Base-by-base conservation (phyloP, 2,888 invertebrate genomes). In the Hydrotaea cyrtoneurina region DNA sequence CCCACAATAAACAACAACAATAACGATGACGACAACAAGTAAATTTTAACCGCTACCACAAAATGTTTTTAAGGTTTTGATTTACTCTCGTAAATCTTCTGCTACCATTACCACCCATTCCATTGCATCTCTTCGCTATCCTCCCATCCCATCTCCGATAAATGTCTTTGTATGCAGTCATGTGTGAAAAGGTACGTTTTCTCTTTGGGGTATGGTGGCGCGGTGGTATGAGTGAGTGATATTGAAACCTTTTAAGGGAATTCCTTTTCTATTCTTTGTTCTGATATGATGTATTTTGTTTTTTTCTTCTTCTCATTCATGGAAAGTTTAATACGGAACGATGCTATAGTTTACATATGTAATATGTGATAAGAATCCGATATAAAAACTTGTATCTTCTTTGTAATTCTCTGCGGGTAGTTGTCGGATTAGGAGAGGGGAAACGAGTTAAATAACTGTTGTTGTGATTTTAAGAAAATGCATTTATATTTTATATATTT, bases 191-290 rank as follows among this genome's bases (percentile, higher is more conserved):
- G 86, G 83, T 85, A 86, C 73, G 81, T 86, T 86, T 86, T 82
- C 55, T 75, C 39, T 43, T 21, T 21, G 53, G 50, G 23, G 36
- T 13, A 69, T 79, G 66, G 77, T 83, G 78, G 81, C 71, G n/a
- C n/a, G n/a, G n/a, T n/a, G n/a, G n/a, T n/a, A n/a, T n/a, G n/a
- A n/a, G 80, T 26, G 23, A 26, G 59, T 82, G 87, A 86, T 87
- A 87, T 87, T 86, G 87, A 87, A 87, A 86, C 87, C 86, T 87
- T 87, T 87, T 86, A 87, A 86, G 83, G 82, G 86, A 87, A 87
- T 87, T 87, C 80, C 74, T 36, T 23, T 43, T 31, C 21, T 80
- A 36, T 55, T 62, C 78, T 64, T 53, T 57, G 17, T 23, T 55
- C 75, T 71, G 53, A 2, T 19, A 62, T 43, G 13, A 39, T 66